Evolutionary conservation across 2,797 vertebrate genomes (phyloP).

Genomic region (Chrysocyon brachyurus): DNA sequence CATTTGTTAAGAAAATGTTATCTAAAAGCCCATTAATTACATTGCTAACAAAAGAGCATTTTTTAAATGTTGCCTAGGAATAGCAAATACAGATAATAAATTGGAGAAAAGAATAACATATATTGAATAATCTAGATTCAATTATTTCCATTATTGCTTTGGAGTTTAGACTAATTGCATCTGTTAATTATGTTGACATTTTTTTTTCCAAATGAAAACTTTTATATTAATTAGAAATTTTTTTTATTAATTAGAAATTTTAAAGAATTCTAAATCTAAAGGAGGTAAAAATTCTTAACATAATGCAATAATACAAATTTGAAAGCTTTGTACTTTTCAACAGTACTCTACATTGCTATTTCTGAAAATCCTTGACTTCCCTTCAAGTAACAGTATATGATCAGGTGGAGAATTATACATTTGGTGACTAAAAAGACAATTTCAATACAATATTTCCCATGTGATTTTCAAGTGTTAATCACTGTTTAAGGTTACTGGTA

Average conservation of each 20-base stretch:
- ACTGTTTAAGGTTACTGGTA: neutral
- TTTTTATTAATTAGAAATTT: neutral
- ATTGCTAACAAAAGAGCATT: neutral
- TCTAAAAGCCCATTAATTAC: neutral
- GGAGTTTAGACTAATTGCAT: neutral
- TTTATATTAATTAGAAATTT: neutral
- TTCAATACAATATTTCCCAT: neutral
- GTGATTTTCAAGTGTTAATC: neutral
- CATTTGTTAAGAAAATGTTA: neutral
- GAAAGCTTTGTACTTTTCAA: neutral
- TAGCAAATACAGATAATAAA: neutral
- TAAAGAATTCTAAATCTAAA: neutral
- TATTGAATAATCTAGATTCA: neutral
- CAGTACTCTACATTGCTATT: neutral
- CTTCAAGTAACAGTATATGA: neutral
- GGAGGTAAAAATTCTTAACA: neutral
- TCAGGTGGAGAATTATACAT: neutral
- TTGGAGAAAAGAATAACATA: neutral
- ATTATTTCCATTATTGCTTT: neutral
- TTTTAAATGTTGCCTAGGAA: neutral
- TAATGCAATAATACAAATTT: neutral
- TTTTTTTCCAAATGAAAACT: neutral
- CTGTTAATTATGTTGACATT: neutral
- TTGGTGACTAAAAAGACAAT: neutral
- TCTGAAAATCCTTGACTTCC: neutral